Evolutionary conservation across 2,888 invertebrate genomes (phyloP).

Genomic region (Gisinianus flammeolus): DNA sequence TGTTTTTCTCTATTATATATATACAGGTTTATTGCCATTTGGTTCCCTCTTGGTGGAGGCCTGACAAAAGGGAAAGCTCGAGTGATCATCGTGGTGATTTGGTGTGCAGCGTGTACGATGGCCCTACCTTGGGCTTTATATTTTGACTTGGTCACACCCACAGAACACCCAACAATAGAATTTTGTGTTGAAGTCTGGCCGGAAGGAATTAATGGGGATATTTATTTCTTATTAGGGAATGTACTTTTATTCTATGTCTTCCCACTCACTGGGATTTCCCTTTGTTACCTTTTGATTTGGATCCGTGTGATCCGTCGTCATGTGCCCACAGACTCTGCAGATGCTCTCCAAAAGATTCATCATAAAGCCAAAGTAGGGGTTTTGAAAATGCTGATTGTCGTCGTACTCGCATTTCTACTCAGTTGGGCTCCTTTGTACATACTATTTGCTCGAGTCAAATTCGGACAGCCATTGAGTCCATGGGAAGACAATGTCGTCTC

Average conservation of each 20-base stretch:
- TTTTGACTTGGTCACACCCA: constrained; percentile 79
- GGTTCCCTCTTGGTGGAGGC: constrained; percentile 91
- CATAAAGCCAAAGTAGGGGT: constrained; percentile 88
- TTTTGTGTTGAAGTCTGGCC: constrained; percentile 88
- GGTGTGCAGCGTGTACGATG: constrained; percentile 82
- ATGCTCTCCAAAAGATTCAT: constrained; percentile 89
- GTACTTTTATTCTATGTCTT: constrained; percentile 87
- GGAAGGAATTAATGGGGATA: constrained; percentile 76
- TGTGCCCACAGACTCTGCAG: constrained; percentile 89
- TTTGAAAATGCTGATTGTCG: constrained; percentile 91
- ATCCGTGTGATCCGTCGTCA: constrained; percentile 85
- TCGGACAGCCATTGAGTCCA: constrained; percentile 75
- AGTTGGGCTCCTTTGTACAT: constrained; percentile 93
- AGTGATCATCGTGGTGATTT: constrained; percentile 85
- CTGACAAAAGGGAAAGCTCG: constrained; percentile 87
- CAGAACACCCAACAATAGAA: constrained; percentile 71
- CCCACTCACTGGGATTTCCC: constrained; percentile 86
- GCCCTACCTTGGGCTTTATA: constrained; percentile 91
- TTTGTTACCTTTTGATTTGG: constrained; percentile 92
- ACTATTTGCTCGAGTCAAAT: constrained; percentile 84
- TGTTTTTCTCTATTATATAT: not conserved
- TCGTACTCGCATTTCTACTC: constrained; percentile 89
- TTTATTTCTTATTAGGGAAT: constrained; percentile 88
- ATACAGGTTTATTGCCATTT: constrained; percentile 87
- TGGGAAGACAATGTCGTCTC: constrained; percentile 79